These are phyloP conservation scores for Drosophila neonasuta DNA, from an alignment of 2,888 invertebrate genomes.

Conservation along the genomic window DNA sequence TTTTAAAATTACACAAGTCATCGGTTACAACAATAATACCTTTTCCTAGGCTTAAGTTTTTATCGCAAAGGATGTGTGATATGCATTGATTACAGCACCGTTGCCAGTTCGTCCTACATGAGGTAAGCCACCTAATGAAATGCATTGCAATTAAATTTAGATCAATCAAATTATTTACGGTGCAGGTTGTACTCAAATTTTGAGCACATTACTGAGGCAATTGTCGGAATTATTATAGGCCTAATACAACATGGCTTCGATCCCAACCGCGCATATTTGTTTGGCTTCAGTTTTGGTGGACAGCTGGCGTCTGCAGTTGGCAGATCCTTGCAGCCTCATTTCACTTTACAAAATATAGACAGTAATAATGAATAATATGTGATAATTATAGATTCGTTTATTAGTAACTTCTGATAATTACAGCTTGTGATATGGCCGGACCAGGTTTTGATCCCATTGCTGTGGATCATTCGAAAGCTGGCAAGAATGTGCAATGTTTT, in stretches of 20 bases:
- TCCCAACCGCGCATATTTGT: slow-evolving; percentile 73
- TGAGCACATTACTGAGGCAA: slow-evolving; percentile 64
- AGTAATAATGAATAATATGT: slow-evolving; percentile 58
- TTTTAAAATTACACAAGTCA: neutral
- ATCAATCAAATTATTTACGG: neutral
- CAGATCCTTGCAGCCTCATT: slow-evolving; percentile 62
- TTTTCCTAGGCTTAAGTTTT: slow-evolving; percentile 73
- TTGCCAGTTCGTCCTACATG: slow-evolving; percentile 77
- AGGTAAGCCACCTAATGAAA: slow-evolving; percentile 38
- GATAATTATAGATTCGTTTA: neutral
- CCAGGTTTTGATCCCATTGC: slow-evolving; percentile 80
- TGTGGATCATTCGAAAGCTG: slow-evolving; percentile 75
- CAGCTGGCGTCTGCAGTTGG: slow-evolving; percentile 80
- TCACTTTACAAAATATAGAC: slow-evolving; percentile 76
- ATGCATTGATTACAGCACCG: slow-evolving; percentile 79
- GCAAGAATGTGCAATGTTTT: slow-evolving; percentile 80
- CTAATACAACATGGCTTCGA: slow-evolving; percentile 75
- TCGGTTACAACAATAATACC: neutral
- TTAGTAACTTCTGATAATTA: neutral
- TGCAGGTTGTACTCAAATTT: slow-evolving; percentile 71
- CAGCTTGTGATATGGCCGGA: slow-evolving; percentile 82
- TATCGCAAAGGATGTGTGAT: slow-evolving; percentile 80
- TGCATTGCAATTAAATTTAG: neutral
- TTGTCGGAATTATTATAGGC: slow-evolving; percentile 65
- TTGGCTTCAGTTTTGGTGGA: slow-evolving; percentile 82